Conservation (phyloP, 2,797 vertebrate genomes). For the Pseudochaenichthys georgianus region DNA sequence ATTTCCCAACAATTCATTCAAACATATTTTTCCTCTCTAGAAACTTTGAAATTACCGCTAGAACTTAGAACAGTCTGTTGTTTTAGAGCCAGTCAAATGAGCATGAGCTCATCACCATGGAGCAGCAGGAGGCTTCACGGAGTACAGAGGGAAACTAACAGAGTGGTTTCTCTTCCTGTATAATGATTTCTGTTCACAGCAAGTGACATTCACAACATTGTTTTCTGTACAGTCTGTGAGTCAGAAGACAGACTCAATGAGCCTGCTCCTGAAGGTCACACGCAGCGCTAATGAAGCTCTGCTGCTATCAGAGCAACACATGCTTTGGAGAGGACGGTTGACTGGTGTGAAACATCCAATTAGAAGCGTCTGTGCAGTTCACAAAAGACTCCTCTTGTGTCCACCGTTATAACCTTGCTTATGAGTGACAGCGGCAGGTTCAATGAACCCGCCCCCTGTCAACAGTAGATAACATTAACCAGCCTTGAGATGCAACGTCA, state of each 20-base stretch:
- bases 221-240: background rate
- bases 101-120: no score
- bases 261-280: background rate
- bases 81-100: background rate
- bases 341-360: background rate
- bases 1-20: background rate
- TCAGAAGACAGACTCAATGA: background rate
- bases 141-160: background rate
- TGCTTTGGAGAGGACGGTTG: background rate
- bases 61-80: background rate
- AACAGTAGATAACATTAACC: rapidly evolving
- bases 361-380: background rate
- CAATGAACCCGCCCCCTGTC: background rate
- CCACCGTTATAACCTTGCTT: background rate
- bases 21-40: background rate
- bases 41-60: background rate
- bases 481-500: background rate
- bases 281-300: no score
- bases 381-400: background rate
- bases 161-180: background rate
- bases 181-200: background rate
- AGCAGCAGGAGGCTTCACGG: background rate
- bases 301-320: no score
- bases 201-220: background rate
- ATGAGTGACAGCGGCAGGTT: background rate